Conservation (phyloP, 2,888 invertebrate species). For the Noctua pronuba region DNA sequence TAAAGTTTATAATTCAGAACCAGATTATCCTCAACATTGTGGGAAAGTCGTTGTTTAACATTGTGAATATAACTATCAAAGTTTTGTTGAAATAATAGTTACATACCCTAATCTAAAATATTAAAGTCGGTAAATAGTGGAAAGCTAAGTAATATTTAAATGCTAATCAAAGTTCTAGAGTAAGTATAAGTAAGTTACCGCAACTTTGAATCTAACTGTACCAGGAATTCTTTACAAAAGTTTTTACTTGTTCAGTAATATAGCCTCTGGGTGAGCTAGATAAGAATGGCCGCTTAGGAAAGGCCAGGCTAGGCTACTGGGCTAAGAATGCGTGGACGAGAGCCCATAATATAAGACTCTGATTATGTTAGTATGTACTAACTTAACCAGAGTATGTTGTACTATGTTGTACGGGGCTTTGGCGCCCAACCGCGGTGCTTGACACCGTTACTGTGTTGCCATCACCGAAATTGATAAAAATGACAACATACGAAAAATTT, state of each 20-base stretch:
- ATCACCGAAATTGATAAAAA: background rate
- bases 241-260: conserved; percentile 31
- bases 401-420: background rate
- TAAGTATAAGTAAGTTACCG: conserved; percentile 57
- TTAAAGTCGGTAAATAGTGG: conserved; percentile 25
- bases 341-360: background rate
- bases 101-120: conserved; percentile 32
- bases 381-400: too few relatives aligned
- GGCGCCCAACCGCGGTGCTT: background rate
- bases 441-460: background rate
- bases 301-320: background rate
- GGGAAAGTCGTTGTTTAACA: background rate
- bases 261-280: conserved; percentile 8
- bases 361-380: background rate
- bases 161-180: conserved; percentile 66
- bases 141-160: conserved; percentile 59
- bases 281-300: background rate
- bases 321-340: background rate
- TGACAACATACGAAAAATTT: background rate
- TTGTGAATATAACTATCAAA: conserved; percentile 21
- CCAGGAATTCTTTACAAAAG: conserved; percentile 42
- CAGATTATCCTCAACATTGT: conserved; percentile 8
- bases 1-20: background rate
- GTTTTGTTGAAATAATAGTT: conserved; percentile 23
- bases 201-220: conserved; percentile 48